These are phyloP conservation scores for Tetanocera ferruginea DNA, from an alignment of 2,888 invertebrate species.

Conservation along the genomic window DNA sequence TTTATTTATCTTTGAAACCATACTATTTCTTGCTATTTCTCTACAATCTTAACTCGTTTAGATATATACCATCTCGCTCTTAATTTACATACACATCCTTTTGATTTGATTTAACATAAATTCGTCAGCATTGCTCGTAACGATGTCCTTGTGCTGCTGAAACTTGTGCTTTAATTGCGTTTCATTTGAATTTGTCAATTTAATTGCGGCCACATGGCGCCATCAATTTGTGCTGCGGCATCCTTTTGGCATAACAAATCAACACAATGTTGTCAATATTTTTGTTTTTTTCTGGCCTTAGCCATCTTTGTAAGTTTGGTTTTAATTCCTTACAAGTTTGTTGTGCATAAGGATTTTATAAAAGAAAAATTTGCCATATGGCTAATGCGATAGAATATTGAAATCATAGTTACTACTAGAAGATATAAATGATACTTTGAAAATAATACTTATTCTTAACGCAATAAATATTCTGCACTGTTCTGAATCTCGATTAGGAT, in stretches of 20 bases:
- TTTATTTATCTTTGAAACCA: not conserved
- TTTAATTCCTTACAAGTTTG: not conserved
- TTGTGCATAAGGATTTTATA: too few species aligned
- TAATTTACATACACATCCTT: conserved; percentile 31
- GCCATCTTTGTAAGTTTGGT: not conserved
- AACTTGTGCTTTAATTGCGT: conserved; percentile 42
- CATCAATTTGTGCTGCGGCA: not conserved
- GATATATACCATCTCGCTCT: not conserved
- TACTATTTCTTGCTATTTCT: not conserved
- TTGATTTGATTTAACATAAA: not conserved
- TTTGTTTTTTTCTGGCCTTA: not conserved
- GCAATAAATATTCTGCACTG: too few species aligned
- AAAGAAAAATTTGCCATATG: too few species aligned
- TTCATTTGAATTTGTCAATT: conserved; percentile 44
- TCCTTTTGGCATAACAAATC: not conserved
- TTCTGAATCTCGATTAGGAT: too few species aligned
- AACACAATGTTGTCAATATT: not conserved
- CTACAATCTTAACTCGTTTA: not conserved
- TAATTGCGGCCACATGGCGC: conserved; percentile 42
- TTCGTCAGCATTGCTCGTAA: conserved; percentile 13
- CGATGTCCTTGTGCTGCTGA: not conserved
- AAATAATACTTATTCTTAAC: too few species aligned
- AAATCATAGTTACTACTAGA: too few species aligned
- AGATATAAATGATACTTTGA: too few species aligned
- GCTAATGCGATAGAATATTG: too few species aligned